Evolutionary conservation across 37 sponge, comb jelly and placozoan genomes (phyloP), one percentile per base, ranked within the genome.

Genomic region (Hexactinellida sp.): DNA sequence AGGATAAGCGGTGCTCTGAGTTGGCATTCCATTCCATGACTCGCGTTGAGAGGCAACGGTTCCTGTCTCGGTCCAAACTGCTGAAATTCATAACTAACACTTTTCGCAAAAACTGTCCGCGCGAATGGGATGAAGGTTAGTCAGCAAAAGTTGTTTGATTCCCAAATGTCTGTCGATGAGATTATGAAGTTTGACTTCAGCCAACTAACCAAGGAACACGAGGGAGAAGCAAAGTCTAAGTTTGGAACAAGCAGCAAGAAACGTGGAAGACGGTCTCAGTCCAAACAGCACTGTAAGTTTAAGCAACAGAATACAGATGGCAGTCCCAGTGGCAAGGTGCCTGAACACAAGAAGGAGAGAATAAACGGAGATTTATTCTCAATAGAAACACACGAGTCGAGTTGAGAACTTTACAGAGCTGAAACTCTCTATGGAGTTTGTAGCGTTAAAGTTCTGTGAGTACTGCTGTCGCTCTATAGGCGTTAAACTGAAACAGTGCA

Each of bases 1-100:
- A 63, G 30, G 76, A 63, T 63, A 63, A 63, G 34, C 25, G 76
- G 30, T 63, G 76, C 13, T 63, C 76, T 63, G 76, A 63, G 30
- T 63, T 63, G 34, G 19, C 76, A 32, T 63, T 63, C 13, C 76
- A 63, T 63, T 63, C 76, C 34, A 63, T 63, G 76, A 63, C 76
- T 63, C 76, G 76, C 5, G 13, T 63, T n/a, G 76, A 63, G 34
- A 63, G 76, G 13, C 76, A 63, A 63, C 25, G 76, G 34, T 63
- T 32, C 13, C 34, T 63, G 30, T 10, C 76, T 7, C 25, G 76
- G 76, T 25, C 76, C 13, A 63, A 63, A n/a, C 76, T 63, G 28
- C 13, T 63, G 34, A 63, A 63, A 63, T 63, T 21, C 13, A 23
- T 63, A 3, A 63, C 76, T 23, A 63, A 63, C 34, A 32, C 76